Percentiles rank a stretch among this genome's conserved stretches.
These are phyloP conservation scores for Heliconius hermathena DNA, from an alignment of 1,140 invertebrate species.

Conservation along the genomic window DNA sequence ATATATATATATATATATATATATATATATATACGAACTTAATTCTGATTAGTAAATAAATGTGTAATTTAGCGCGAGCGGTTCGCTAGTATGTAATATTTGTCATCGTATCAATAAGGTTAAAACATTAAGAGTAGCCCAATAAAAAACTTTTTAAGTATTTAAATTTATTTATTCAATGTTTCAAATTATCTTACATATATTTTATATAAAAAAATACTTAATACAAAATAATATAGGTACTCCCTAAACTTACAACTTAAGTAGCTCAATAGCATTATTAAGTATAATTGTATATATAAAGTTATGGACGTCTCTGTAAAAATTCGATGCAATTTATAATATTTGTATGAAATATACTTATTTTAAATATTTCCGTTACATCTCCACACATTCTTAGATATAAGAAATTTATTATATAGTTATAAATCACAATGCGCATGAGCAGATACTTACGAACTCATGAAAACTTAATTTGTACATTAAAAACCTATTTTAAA, in stretches of 20 bases:
- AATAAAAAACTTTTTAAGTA: neutral
- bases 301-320: slow-evolving; percentile 34
- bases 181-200: slow-evolving; percentile 37
- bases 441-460: slow-evolving; percentile 57
- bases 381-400: slow-evolving; percentile 15
- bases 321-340: slow-evolving; percentile 36
- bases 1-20: no score
- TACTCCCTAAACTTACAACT: slow-evolving; percentile 29
- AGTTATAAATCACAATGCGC: slow-evolving; percentile 67
- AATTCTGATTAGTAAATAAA: no score
- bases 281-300: slow-evolving; percentile 22
- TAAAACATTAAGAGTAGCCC: neutral
- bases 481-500: slow-evolving; percentile 73
- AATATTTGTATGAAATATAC: slow-evolving; percentile 19
- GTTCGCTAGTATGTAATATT: neutral
- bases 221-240: slow-evolving; percentile 43
- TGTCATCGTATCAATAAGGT: neutral
- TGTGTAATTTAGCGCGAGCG: no score
- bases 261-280: slow-evolving; percentile 36
- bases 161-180: slow-evolving; percentile 43
- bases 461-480: slow-evolving; percentile 75
- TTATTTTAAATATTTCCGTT: slow-evolving; percentile 12
- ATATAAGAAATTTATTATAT: slow-evolving; percentile 28
- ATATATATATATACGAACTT: no score
- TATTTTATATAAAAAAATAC: slow-evolving; percentile 43